Evolutionary conservation across 1,140 invertebrate genomes (phyloP), one percentile per base, ranked within the genome.

Genomic region (Ceratina calcarata): DNA sequence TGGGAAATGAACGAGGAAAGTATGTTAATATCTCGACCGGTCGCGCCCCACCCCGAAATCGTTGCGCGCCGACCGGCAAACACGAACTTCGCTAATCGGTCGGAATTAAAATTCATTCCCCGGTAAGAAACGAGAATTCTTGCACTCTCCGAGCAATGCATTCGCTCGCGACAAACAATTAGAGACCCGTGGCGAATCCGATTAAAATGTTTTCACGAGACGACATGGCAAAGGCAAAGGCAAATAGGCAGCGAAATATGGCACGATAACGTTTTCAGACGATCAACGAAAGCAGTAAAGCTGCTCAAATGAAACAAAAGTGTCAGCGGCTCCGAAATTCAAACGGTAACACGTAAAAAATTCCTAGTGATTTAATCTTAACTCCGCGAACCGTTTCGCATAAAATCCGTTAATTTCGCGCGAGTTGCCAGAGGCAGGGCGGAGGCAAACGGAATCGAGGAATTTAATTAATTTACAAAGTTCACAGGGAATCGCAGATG

Each of bases 1-100:
- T 58, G 57, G 66, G 24, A 69, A 77, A 37, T 20, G 66, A 77
- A 77, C 49, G 75, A 61, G 66, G 22, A 60, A 77, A 69, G 57
- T 58, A 70, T 69, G 75, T 58, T 77, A 77, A 77, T 77, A 60
- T 62, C 37, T 37, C 32, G 32, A 37, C 32, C 32, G 32, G 53
- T 13, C 32, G 20, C 20, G 74, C 32, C 32, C 32, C 32, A 16
- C 20, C 32, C 65, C 16, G 65, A 67, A 68, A n/a, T 68, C 49
- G 45, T 20, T 8, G 22, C 67, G n/a, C 32, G 32, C 32, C 32
- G 20, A 24, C 20, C 53, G 61, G 24, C 51, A 45, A 60, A 68
- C 24, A 27, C 37, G 22, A 49, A 62, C 15, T 51, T 51, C 15
- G 66, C 37, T 69, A 69, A 77, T 61, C 74, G 74, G 15, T 49